Base-by-base conservation (phyloP, 2,113 vertebrate species). In the Malaclemys terrapin region DNA sequence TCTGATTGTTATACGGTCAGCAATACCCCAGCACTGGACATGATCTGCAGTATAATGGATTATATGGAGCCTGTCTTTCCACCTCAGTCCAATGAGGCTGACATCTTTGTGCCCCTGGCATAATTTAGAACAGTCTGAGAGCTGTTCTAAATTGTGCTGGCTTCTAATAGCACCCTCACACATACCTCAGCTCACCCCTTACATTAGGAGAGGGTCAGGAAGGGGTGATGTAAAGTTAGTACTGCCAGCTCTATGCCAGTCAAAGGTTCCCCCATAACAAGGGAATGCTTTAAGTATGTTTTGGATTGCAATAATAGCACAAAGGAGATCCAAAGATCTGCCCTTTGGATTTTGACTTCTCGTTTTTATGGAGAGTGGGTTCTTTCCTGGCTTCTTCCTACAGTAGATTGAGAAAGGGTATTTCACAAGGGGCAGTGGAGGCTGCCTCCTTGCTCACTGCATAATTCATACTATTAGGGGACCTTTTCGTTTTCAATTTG, bases 381-480 rank as follows among this genome's bases (percentile, higher is more conserved):
- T 54, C 10, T 80, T 84, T 79, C 53, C 20, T 94, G 24, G 2
- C 12, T 3, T n/a, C 17, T 54, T 72, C 45, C n/a, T 53, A 35
- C 10, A 47, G 16, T 45, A 19, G 12, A 35, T 0, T 9, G 91
- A 65, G 16, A 78, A 2, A 4, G 0, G 0, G 83, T n/a, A 84
- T 16, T 92, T 78, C 17, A 5, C 27, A 69, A 11, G 0, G 14
- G 25, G 29, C 57, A 35, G 31, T 38, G 16, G 20, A 78, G 75
- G 38, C 2, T 1, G 5, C 49, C 65, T 72, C 35, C 29, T 20
- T 69, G 29, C 20, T 80, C 35, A 8, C 69, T 57, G 65, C 20
- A 69, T 9, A 16, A 82, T 31, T 47, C 57, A 86, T 10, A n/a
- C 47, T 65, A 20, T 17, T 0, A 0, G 49, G 76, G 96, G 84